Base-by-base conservation (phyloP, 2,888 invertebrate genomes). In the Sphinx pinastri region DNA sequence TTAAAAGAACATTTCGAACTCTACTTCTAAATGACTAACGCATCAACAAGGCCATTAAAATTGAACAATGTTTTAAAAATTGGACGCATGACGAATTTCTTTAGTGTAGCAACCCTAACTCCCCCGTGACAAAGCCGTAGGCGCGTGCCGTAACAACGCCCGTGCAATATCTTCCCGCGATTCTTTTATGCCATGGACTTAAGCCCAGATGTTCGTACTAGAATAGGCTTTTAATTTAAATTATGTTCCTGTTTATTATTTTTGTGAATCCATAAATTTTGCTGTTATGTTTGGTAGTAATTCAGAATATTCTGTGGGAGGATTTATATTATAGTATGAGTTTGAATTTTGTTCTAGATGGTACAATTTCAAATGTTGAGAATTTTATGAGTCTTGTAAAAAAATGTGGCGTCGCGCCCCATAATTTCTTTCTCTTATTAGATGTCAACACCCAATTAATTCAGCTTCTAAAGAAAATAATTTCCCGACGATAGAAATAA, bases 131-230 rank as follows among this genome's bases (percentile, higher is more conserved):
- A 63, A 54, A 70, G 66, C 67, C 49, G 67, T 58, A 47, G 63
- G 63, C 63, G 63, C 63, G 63, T 63, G 63, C 63, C 63, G 19
- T 63, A 60, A 63, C 63, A 47, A 63, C 63, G 63, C 63, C 63
- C 63, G 63, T 63, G 63, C 63, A 63, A 63, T 63, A 63, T 63
- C 63, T 58, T 58, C 58, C 49, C 47, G 63, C 63, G 11, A 63
- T 63, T 63, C 55, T 55, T 63, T 63, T 63, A 63, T 63, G 63
- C 19, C 63, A 13, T 13, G 19, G 63, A 47, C 63, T 63, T 63
- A 63, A 63, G 49, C 63, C 63, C 63, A 16, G 63, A 47, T 63
- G 63, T 63, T 63, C 63, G 19, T 47, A 19, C 63, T 63, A 49
- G 63, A 63, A 63, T 63, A 47, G 47, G 19, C 63, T 63, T 63